A percentile compares a stretch with the other conserved stretches of the same genome.
Evolutionary conservation across 2,888 invertebrate genomes (phyloP).

Genomic region (Lochmaea capreae): DNA sequence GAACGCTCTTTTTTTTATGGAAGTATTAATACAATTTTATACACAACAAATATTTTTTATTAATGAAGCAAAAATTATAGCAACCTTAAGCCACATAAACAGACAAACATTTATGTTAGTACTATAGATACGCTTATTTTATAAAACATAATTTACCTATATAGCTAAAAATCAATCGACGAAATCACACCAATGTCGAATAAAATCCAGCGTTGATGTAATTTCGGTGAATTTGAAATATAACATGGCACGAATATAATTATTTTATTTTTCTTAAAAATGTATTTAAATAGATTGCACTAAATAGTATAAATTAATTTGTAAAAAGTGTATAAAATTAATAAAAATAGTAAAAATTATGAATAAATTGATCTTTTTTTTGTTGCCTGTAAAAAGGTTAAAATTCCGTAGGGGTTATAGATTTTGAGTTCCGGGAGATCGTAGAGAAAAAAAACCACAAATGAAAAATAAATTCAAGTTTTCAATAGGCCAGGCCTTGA

Average conservation of each 20-base stretch:
- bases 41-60: conserved; percentile 19
- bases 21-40: conserved; percentile 15
- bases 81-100: conserved; percentile 14
- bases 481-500: no score
- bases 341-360: no score
- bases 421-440: no score
- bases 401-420: no score
- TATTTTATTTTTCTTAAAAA: background rate
- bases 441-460: no score
- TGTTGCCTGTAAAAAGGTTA: no score
- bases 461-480: no score
- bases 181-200: background rate
- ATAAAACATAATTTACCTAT: background rate
- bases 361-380: no score
- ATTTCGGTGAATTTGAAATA: background rate
- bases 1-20: background rate
- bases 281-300: no score
- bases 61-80: conserved; percentile 11
- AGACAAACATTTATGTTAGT: conserved; percentile 1
- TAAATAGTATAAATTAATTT: background rate
- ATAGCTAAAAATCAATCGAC: background rate
- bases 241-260: background rate
- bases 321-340: no score
- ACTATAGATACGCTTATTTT: background rate
- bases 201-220: no score